A percentile compares a stretch with the other conserved stretches of the same genome.
These are phyloP conservation scores for Silurus glanis DNA, from an alignment of 2,113 vertebrate genomes.

Conservation along the genomic window DNA sequence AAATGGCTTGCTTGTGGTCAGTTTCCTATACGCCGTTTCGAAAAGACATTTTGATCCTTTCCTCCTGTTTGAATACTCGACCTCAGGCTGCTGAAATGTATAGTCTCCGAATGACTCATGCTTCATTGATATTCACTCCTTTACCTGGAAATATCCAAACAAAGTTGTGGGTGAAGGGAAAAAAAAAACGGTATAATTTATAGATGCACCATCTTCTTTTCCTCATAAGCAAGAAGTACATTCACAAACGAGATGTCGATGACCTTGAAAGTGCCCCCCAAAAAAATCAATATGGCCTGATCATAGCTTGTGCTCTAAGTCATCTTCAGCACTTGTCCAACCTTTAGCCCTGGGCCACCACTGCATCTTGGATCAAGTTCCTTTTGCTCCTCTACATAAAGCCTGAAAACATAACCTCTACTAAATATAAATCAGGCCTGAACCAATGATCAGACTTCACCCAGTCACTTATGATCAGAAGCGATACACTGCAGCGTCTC, in stretches of 20 bases:
- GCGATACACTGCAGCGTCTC: conserved; percentile 38
- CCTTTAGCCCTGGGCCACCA: conserved; percentile 58
- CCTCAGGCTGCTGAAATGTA: neutral
- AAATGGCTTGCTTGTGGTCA: conserved; percentile 55
- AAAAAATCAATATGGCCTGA: conserved; percentile 61
- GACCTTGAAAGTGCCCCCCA: conserved; percentile 56
- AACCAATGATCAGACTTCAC: conserved; percentile 25
- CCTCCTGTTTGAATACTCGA: neutral
- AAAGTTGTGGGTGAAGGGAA: neutral
- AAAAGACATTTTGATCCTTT: conserved; percentile 12
- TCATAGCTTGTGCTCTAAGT: conserved; percentile 52
- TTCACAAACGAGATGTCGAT: conserved; percentile 52
- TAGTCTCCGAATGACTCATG: conserved; percentile 21
- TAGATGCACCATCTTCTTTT: conserved; percentile 42
- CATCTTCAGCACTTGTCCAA: conserved; percentile 46
- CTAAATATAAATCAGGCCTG: conserved; percentile 57
- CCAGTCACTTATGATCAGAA: conserved; percentile 55
- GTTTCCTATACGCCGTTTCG: conserved; percentile 7
- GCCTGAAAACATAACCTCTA: conserved; percentile 41
- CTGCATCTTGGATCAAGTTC: conserved; percentile 52
- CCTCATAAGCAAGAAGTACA: conserved; percentile 40
- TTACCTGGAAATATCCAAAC: conserved; percentile 44
- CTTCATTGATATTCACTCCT: conserved; percentile 26
- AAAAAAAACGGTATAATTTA: conserved; percentile 38
- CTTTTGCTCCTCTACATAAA: conserved; percentile 49